A percentile compares a stretch with the other conserved stretches of the same genome.
phyloP scores from a whole-genome alignment of 1,140 invertebrate genomes.

The Drosophila equinoxialis region DNA sequence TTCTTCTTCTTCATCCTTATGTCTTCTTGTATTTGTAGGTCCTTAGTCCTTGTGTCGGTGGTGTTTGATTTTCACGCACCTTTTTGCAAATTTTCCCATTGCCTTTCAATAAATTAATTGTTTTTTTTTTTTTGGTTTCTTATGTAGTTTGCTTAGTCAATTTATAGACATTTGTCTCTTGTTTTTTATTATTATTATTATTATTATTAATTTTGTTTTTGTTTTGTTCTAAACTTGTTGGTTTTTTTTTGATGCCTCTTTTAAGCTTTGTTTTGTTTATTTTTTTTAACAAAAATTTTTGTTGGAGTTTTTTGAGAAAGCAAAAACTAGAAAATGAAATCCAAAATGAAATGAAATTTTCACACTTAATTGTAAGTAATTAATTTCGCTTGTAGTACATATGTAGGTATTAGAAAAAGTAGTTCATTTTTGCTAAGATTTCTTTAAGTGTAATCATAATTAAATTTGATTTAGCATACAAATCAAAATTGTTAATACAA shows the following conservation, averaged over 20 bases:
- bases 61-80: slow-evolving; percentile 2
- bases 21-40: slow-evolving; percentile 4
- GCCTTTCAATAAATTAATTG: slow-evolving; percentile 11
- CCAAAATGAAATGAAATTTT: neutral
- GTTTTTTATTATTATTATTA: slow-evolving; percentile 6
- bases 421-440: slow-evolving; percentile 77
- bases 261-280: slow-evolving; percentile 66
- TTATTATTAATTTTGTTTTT: slow-evolving; percentile 18
- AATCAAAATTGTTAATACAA: slow-evolving; percentile 40
- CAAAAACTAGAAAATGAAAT: neutral
- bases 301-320: neutral
- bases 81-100: slow-evolving; percentile 18
- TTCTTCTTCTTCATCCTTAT: slow-evolving; percentile 21
- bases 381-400: slow-evolving; percentile 36
- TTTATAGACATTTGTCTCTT: slow-evolving; percentile 66
- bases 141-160: slow-evolving; percentile 42
- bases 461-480: slow-evolving; percentile 67
- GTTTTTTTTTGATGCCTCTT: slow-evolving; percentile 59
- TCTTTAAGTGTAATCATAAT: slow-evolving; percentile 58
- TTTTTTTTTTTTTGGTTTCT: slow-evolving; percentile 24
- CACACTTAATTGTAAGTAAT: slow-evolving; percentile 1
- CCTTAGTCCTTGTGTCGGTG: slow-evolving; percentile 5
- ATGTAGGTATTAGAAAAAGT: slow-evolving; percentile 29
- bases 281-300: slow-evolving; percentile 5
- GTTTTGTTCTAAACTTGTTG: slow-evolving; percentile 43